Base-by-base conservation (phyloP, 2,888 invertebrate genomes). In the Plemyria rubiginata region DNA sequence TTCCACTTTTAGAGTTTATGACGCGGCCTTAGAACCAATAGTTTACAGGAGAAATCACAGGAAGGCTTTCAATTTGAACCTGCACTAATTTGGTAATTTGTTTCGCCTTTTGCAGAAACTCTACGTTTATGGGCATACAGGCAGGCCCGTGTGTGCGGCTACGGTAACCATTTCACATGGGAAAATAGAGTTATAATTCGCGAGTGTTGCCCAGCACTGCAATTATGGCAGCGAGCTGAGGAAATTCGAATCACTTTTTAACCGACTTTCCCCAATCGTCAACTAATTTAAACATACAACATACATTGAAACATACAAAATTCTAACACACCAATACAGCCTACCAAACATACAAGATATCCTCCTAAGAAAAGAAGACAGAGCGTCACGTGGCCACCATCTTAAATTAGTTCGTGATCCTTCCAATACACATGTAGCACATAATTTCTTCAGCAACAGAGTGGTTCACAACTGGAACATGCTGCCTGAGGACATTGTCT, bases 61-160 rank as follows among this genome's bases (percentile, higher is more conserved):
- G 85, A 84, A 84, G 80, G 78, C 72, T 76, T 79, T 78, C 67
- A 82, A 83, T 85, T 22, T 84, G 81, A 79, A 82, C 80, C 77
- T 78, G 79, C 77, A 85, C 87, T 87, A 88, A 90, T 90, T 89
- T 77, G 85, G 86, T 87, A 88, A 89, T 90, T 89, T 83, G 87
- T 81, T 85, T 86, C 80, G 79, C 89, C 88, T 85, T 87, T 85
- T 84, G 84, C 79, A 85, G 88, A 76, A 80, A 81, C 79, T 78
- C 74, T 67, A 72, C 81, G 71, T 79, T 82, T 82, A 81, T 77
- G 79, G 77, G 77, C 77, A 76, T 32, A 32, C 36, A 11, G 11
- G 36, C 45, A 45, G 66, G 76, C 80, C 74, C 77, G 80, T 76
- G 77, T 75, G 79, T 71, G 73, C 75, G 62, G 73, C 68, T 77